phyloP scores from a whole-genome alignment of 2,797 vertebrate species.

The Lophotriccus pileatus region DNA sequence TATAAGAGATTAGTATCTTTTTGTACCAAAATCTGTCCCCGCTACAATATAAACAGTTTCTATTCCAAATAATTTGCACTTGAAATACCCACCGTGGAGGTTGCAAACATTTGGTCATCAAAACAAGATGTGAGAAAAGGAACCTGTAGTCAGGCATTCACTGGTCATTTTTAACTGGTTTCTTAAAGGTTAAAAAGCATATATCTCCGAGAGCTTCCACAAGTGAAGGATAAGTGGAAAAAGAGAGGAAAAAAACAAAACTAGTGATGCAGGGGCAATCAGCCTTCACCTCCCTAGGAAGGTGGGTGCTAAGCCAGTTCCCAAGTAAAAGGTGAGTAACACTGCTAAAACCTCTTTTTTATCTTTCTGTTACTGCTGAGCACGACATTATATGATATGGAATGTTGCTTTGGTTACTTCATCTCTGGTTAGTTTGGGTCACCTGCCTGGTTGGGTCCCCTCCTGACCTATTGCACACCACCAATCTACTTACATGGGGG shows the following conservation, averaged over 20 bases:
- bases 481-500: fast-evolving
- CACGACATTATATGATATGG: background rate
- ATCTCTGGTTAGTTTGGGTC: background rate
- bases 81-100: background rate
- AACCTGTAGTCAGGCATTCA: background rate
- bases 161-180: background rate
- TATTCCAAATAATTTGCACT: background rate
- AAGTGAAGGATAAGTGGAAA: background rate
- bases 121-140: background rate
- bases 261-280: background rate
- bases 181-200: background rate
- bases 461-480: fast-evolving
- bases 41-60: background rate
- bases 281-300: background rate
- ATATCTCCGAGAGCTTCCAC: background rate
- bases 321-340: background rate
- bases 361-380: background rate
- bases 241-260: background rate
- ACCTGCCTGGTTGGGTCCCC: background rate
- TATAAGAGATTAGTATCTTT: background rate
- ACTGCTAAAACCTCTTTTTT: background rate
- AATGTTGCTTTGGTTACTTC: background rate
- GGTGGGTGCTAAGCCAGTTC: background rate
- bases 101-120: background rate
- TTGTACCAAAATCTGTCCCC: background rate